Evolutionary conservation across 2,113 vertebrate species (phyloP).

Genomic region (Stomatorhinus ivindoensis): DNA sequence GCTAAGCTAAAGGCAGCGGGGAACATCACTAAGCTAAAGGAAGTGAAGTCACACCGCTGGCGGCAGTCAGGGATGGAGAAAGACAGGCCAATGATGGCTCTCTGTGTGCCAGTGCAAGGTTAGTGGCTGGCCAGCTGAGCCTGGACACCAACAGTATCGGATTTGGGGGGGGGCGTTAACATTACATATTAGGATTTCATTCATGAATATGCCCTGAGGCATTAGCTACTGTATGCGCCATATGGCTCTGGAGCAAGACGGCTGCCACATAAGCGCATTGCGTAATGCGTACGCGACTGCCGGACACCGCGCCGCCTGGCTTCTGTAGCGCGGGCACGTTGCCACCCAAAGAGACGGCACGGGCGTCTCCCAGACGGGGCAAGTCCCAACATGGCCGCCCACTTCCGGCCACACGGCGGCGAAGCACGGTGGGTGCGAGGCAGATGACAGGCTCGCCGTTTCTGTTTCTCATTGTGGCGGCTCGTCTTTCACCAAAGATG

Average conservation of each 20-base stretch:
- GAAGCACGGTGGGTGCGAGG: background rate
- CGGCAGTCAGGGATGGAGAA: no score
- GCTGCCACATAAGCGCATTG: background rate
- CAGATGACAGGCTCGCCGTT: background rate
- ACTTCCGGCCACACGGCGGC: background rate
- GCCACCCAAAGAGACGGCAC: background rate
- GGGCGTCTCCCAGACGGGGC: background rate
- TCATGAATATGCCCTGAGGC: background rate
- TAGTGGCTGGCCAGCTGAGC: no score
- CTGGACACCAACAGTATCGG: background rate
- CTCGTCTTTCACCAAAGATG: background rate
- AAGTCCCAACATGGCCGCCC: background rate
- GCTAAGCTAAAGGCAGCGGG: background rate
- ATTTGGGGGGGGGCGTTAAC: background rate
- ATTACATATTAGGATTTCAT: background rate
- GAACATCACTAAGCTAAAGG: background rate
- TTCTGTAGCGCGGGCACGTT: background rate
- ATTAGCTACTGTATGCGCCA: background rate
- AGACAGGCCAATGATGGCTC: no score
- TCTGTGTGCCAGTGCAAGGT: no score
- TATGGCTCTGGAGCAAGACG: background rate
- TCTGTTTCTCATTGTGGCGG: constrained; percentile 10
- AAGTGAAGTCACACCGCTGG: background rate
- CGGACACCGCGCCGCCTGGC: background rate
- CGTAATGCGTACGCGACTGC: background rate